phyloP scores from a whole-genome alignment of 2,888 invertebrate species.

The Nebria salina region DNA sequence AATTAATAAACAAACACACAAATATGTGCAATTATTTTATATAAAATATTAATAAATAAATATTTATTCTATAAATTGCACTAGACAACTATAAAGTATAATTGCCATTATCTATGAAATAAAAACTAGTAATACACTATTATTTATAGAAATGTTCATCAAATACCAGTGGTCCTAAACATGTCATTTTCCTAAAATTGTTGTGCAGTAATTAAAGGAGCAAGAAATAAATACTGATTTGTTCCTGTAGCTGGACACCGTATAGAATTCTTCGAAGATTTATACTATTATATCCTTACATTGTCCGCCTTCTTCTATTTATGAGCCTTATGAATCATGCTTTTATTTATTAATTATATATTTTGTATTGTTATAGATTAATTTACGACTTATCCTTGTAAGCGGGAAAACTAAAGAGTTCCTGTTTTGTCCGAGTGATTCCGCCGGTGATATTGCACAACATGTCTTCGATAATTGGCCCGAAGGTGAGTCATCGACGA shows the following conservation, averaged over 20 bases:
- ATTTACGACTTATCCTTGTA: constrained; percentile 96
- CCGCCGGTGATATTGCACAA: constrained; percentile 98
- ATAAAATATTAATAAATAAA: constrained; percentile 8
- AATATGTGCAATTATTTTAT: constrained; percentile 15
- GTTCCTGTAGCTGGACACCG: too few relatives aligned
- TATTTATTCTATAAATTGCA: not conserved
- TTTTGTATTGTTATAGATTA: constrained; percentile 81
- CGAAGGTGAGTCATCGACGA: constrained; percentile 75
- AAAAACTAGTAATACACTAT: too few relatives aligned
- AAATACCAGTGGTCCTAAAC: too few relatives aligned
- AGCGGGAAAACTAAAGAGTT: constrained; percentile 99
- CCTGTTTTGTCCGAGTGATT: constrained; percentile 95
- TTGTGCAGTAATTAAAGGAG: too few relatives aligned
- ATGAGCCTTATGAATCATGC: not conserved
- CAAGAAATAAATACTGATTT: too few relatives aligned
- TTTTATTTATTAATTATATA: constrained; percentile 28
- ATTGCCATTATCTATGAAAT: too few relatives aligned
- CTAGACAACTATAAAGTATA: too few relatives aligned
- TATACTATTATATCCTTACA: too few relatives aligned
- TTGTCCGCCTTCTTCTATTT: too few relatives aligned
- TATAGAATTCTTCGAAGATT: too few relatives aligned
- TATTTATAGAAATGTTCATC: too few relatives aligned
- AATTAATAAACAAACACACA: not conserved
- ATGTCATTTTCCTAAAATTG: too few relatives aligned
- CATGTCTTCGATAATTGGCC: constrained; percentile 99